Evolutionary conservation across 2,797 vertebrate species (phyloP), one percentile per base, ranked within the genome.

Genomic region (Glyptemys insculpta): DNA sequence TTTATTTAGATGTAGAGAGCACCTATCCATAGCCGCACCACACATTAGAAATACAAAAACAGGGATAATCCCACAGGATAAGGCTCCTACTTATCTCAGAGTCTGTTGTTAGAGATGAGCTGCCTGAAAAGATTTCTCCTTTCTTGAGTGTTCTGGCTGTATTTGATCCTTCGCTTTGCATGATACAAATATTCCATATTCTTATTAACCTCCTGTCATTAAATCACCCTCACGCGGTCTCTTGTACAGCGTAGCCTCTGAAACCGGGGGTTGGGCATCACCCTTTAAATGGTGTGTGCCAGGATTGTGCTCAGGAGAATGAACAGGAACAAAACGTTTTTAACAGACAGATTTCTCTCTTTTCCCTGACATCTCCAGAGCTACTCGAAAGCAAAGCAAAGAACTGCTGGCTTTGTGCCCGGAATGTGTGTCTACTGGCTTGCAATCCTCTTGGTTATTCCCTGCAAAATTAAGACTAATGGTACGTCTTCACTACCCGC

Each of bases 11-110:
- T 93, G 44, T 87, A 91, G 31, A 83, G 56, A 85, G 80, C 78
- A 94, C 89, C 85, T 92, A 88, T 83, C 83, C 78, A 49, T 88
- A 90, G 85, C 78, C 85, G 78, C 11, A 68, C 80, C 41, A 84
- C 52, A 93, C 91, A 91, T 91, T 68, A 74, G 84, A 96, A 91
- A 83, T 29, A 79, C 62, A 86, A 81, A 82, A 72, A 50, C 83
- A 82, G 56, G 82, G 81, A 86, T 92, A 93, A 96, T 94, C 91
- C 90, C 68, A 27, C 4, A 19, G 85, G 87, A 95, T 91, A 53
- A 87, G 93, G 49, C 10, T 74, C 56, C 10, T 27, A 41, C 80
- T 88, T 56, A 92, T 91, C 79, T 81, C 59, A 50, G 49, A 47
- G 68, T 10, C 19, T 86, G 37, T 65, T 85, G 74, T 65, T 87